A percentile compares a stretch with the other conserved stretches of the same genome.
Conservation (phyloP, 1,140 invertebrate species). For the Copidosoma floridanum region DNA sequence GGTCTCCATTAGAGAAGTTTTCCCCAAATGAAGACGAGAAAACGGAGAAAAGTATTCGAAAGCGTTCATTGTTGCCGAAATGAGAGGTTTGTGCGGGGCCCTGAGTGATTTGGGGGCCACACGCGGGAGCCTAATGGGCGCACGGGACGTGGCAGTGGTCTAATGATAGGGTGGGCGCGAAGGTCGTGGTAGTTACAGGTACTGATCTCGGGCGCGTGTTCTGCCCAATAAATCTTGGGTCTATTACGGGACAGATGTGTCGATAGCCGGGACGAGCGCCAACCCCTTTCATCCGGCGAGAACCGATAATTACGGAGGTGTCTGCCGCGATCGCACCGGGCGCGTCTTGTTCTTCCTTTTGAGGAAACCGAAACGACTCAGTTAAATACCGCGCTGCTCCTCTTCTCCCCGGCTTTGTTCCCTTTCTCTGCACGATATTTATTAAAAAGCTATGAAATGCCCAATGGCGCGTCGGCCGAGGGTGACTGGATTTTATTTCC, state of each 20-base stretch:
- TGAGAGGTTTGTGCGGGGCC: too few species aligned
- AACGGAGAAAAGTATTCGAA: too few species aligned
- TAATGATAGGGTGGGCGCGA: constrained; percentile 46
- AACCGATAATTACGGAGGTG: constrained; percentile 9
- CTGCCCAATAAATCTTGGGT: constrained; percentile 47
- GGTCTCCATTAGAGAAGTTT: too few species aligned
- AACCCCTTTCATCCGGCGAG: constrained; percentile 34
- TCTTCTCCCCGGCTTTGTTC: background rate
- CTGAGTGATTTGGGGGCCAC: constrained; percentile 14
- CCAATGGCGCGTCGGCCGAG: background rate
- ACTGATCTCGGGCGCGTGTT: constrained; percentile 52
- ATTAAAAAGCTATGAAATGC: constrained; percentile 13
- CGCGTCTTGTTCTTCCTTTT: constrained; percentile 6
- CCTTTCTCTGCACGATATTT: constrained; percentile 1
- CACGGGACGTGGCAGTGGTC: constrained; percentile 9
- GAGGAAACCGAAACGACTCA: constrained; percentile 19
- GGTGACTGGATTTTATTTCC: constrained; percentile 11
- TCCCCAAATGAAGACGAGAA: too few species aligned
- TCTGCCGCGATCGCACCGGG: background rate
- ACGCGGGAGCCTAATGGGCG: constrained; percentile 22
- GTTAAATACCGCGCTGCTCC: background rate
- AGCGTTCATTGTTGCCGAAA: too few species aligned
- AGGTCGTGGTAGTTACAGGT: constrained; percentile 34
- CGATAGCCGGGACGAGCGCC: constrained; percentile 45
- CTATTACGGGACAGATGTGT: constrained; percentile 54